Percentiles rank a stretch among this genome's conserved stretches.
Evolutionary conservation across 2,888 invertebrate genomes (phyloP).

Genomic region (Drosophila lutescens): DNA sequence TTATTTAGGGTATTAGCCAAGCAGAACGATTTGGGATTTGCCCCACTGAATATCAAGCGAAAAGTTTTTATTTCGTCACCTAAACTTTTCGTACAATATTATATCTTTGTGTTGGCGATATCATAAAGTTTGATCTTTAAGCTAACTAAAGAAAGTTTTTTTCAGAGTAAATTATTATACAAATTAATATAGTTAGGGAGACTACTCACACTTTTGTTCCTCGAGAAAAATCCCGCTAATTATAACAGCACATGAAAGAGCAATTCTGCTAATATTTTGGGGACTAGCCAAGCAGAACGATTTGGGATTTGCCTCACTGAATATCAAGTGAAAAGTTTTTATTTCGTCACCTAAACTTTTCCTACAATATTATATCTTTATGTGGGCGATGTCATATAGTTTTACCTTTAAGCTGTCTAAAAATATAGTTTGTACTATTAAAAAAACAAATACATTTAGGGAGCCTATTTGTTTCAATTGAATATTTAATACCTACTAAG

Average conservation of each 20-base stretch:
- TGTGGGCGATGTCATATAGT: constrained; percentile 1
- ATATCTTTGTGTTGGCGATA: constrained; percentile 1
- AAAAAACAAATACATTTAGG: background rate
- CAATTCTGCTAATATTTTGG: constrained; percentile 29
- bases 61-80: constrained; percentile 29
- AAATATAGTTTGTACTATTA: too few species aligned
- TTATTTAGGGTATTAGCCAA: constrained; percentile 33
- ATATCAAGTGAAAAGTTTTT: constrained; percentile 26
- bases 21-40: constrained; percentile 8
- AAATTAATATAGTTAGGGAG: too few species aligned
- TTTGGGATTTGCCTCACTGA: constrained; percentile 13
- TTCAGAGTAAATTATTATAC: too few species aligned
- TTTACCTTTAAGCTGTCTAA: background rate
- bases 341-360: constrained; percentile 21
- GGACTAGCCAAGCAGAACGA: constrained; percentile 16
- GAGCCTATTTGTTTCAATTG: background rate
- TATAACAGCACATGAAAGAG: constrained; percentile 30
- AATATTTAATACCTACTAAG: background rate
- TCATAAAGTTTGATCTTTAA: background rate
- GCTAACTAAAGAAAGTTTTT: too few species aligned
- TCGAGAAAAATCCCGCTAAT: constrained; percentile 27
- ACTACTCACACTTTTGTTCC: constrained; percentile 8
- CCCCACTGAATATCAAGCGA: constrained; percentile 22
- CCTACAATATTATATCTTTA: background rate
- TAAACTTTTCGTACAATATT: constrained; percentile 9